These are phyloP conservation scores for Falcunculus frontatus DNA, from an alignment of 2,113 vertebrate species.

Conservation along the genomic window DNA sequence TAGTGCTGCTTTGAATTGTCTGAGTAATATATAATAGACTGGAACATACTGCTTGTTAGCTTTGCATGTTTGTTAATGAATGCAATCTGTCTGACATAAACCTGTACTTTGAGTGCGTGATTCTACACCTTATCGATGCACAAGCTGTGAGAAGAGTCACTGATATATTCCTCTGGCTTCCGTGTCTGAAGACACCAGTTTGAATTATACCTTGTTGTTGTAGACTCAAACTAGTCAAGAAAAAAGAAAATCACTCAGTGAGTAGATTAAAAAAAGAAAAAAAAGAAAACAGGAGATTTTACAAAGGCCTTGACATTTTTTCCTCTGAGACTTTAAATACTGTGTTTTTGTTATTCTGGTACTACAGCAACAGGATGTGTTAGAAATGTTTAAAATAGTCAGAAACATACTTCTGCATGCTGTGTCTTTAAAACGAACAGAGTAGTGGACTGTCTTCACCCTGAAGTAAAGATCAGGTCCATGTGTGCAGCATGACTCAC, in stretches of 20 bases:
- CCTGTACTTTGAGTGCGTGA: neutral
- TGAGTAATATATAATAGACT: slow-evolving; percentile 14
- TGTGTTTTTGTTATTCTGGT: neutral
- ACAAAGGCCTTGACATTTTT: neutral
- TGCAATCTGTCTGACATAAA: neutral
- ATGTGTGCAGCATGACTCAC: neutral
- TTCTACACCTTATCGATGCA: neutral
- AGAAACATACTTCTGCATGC: neutral
- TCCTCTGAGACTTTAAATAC: neutral
- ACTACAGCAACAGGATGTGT: neutral
- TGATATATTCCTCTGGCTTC: neutral
- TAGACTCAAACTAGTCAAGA: neutral
- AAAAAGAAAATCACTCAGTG: neutral
- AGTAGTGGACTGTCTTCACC: neutral
- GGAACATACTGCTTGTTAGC: neutral
- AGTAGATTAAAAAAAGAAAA: neutral
- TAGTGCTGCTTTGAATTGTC: slow-evolving; percentile 16
- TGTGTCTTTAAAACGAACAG: neutral
- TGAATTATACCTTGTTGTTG: neutral
- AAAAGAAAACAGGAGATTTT: neutral
- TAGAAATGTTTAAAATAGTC: slow-evolving; percentile 2
- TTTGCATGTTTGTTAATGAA: neutral
- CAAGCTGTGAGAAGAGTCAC: neutral
- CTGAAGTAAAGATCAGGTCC: neutral
- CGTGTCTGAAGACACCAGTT: neutral